Percentiles rank a stretch among this genome's conserved stretches.
Conservation (phyloP, 2,888 invertebrate species). For the Cryptocephalus moraei region DNA sequence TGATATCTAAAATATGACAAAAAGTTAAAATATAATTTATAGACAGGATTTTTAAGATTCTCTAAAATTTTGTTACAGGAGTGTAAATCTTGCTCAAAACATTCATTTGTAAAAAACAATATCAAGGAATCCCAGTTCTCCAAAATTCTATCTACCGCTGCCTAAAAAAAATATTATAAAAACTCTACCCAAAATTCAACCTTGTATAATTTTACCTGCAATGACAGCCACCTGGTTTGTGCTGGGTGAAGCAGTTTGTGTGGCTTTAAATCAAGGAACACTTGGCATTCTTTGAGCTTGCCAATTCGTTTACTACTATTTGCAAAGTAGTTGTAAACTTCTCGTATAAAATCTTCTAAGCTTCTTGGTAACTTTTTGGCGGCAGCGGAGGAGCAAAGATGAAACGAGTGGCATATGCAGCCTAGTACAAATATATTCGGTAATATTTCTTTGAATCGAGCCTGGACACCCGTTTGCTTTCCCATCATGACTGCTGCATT, state of each 20-base stretch:
- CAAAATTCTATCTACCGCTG: slow-evolving; percentile 6
- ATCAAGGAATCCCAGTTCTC: no score
- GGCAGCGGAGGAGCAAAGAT: slow-evolving; percentile 7
- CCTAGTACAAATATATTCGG: slow-evolving; percentile 5
- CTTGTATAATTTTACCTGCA: not conserved
- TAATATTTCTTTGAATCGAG: slow-evolving; percentile 3
- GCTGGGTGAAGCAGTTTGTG: no score
- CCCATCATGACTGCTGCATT: slow-evolving; percentile 10
- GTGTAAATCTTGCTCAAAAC: no score
- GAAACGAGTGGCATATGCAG: slow-evolving; percentile 10
- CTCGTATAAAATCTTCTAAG: slow-evolving; percentile 8
- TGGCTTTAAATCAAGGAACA: slow-evolving; percentile 5
- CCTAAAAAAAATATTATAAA: slow-evolving; percentile 1
- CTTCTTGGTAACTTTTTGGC: slow-evolving; percentile 6
- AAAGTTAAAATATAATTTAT: no score
- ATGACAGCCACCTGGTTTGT: no score
- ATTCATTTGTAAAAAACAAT: no score
- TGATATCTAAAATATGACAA: no score
- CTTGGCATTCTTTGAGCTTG: slow-evolving; percentile 4
- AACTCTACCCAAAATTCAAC: not conserved
- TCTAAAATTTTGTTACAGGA: no score
- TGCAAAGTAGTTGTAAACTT: slow-evolving; percentile 6
- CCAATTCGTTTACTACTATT: slow-evolving; percentile 4
- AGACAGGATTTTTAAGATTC: no score
- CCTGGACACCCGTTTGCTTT: slow-evolving; percentile 2